Evolutionary conservation across 2,113 vertebrate genomes (phyloP), one percentile per base, ranked within the genome.

Genomic region (Heterocephalus glaber): DNA sequence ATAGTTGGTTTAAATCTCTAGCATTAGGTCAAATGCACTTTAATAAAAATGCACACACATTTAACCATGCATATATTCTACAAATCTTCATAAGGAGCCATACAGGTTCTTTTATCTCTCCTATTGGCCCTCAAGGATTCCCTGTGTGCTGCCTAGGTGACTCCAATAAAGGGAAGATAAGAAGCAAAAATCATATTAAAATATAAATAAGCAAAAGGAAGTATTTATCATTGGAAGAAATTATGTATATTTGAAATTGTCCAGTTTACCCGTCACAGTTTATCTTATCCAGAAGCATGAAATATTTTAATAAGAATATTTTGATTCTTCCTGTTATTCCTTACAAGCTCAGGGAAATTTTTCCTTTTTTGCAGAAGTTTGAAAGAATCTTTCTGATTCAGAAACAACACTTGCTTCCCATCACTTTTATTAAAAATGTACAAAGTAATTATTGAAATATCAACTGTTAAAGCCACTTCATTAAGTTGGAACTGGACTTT

Each of bases 401-500:
- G 65, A 95, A 96, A 49, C 28, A 76, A 86, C 72, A 92, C 17
- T 68, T 58, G 24, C 19, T 86, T 63, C 30, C 17, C 13, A 86
- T 44, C 82, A 92, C 19, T 56, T 63, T 91, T 44, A 41, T 85
- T 85, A 44, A 86, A 96, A 97, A 17, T 76, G n/a, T 10, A 88
- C 63, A 35, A 66, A 85, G 49, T 66, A 96, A 82, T 81, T 86
- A 89, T 13, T 54, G 89, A 88, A 38, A 28, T 54, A 94, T 70
- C 77, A 90, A 90, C 56, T 70, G 80, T 66, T 92, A 92, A 96
- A 91, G 17, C 60, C 2, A 41, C 90, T 84, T 97, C 85, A 96
- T 86, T 97, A 82, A 95, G 90, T 24, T 2, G 17, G 20, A 95
- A 33, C 26, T 82, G 12, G 33, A 1, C 44, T 92, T 96, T 85